Base-by-base conservation (phyloP, 2,888 invertebrate species). In the Vesta saturnalis region DNA sequence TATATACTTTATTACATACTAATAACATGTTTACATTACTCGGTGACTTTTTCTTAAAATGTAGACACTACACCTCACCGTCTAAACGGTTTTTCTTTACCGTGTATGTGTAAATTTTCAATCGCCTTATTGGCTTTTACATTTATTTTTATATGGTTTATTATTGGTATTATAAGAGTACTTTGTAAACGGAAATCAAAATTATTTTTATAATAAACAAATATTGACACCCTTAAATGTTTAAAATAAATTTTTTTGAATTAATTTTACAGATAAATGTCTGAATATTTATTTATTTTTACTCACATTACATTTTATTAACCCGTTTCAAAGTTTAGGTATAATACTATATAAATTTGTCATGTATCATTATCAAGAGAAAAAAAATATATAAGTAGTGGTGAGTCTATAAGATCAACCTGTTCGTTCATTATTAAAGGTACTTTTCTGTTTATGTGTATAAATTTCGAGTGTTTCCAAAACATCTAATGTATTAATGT, bases 1-100 rank as follows among this genome's bases (percentile, higher is more conserved):
- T 83, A 83, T 83, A 83, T 84, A 83, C 83, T 84, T 84, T 84
- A 84, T 84, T 84, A 83, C 83, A 83, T 83, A 83, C 83, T 84
- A 84, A 84, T 84, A 84, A 83, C 83, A 82, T 79, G 81, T 77
- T 78, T 80, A 80, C 80, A 80, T 83, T 82, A 83, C 83, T 82
- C 80, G 79, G 82, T 81, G 83, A 83, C 81, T 80, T 74, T 75
- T 72, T 74, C 67, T 70, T 72, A 68, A 74, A 73, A 73, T 76
- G 78, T 64, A 79, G 78, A 79, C 80, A 80, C 79, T 78, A 76
- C 73, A 64, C 68, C 80, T 39, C 39, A 79, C 80, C 77, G 80
- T 80, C 79, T 75, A 71, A 77, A 73, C 73, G 67, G 8, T 18
- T 21, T 62, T 67, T 67, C 71, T 71, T 72, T 69, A 52, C 73